Percentiles rank a stretch among this genome's conserved stretches.
phyloP scores from a whole-genome alignment of 2,797 vertebrate species.

The Anabas testudineus region DNA sequence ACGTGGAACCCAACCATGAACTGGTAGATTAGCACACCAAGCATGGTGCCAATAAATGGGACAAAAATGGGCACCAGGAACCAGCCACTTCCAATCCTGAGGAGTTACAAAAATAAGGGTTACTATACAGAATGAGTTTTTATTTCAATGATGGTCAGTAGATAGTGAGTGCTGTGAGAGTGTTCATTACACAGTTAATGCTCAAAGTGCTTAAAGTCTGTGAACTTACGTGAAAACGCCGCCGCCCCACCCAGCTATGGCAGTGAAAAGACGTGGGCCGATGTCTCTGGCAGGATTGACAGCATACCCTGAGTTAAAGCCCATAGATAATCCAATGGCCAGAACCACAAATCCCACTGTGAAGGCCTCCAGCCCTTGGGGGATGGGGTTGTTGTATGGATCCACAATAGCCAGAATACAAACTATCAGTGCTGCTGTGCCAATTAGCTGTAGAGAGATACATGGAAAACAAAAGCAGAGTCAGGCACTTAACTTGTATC shows the following conservation, averaged over 20 bases:
- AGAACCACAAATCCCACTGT: constrained; percentile 96
- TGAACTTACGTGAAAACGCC: constrained; percentile 92
- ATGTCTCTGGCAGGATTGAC: constrained; percentile 98
- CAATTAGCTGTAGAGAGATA: constrained; percentile 87
- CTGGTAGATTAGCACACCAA: constrained; percentile 92
- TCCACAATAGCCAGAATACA: constrained; percentile 97
- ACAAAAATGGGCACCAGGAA: constrained; percentile 93
- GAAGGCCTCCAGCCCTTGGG: constrained; percentile 93
- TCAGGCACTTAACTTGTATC: not conserved
- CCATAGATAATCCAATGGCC: constrained; percentile 97
- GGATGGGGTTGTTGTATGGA: constrained; percentile 94
- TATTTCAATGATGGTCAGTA: no score
- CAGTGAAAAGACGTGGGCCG: constrained; percentile 93
- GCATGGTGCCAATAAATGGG: constrained; percentile 90
- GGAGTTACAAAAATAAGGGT: constrained; percentile 23
- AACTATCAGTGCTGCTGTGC: constrained; percentile 93
- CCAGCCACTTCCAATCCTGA: constrained; percentile 87
- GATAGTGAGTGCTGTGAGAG: not conserved
- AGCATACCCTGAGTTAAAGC: constrained; percentile 98
- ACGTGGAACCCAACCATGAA: constrained; percentile 93
- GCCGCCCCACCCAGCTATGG: constrained; percentile 94
- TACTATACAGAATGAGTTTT: not conserved
- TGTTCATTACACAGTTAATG: not conserved
- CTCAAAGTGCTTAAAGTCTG: constrained; percentile 2
- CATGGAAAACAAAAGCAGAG: not conserved